A percentile compares a stretch with the other conserved stretches of the same genome.
Conservation (phyloP, 2,113 vertebrate genomes). For the Poecilia latipinna region DNA sequence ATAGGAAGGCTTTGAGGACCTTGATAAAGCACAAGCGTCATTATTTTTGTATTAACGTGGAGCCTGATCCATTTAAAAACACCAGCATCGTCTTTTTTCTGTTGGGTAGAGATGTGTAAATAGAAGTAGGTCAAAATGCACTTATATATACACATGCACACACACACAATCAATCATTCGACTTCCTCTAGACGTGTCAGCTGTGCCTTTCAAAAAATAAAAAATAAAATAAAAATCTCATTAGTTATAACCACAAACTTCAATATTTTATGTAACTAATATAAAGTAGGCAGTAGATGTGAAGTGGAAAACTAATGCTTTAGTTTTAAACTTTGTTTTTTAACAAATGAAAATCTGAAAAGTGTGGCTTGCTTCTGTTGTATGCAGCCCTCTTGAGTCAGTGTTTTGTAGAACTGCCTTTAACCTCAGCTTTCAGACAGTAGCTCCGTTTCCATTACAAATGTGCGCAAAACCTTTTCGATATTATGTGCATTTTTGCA, state of each 20-base stretch:
- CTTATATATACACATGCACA: neutral
- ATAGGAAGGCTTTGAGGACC: constrained; percentile 60
- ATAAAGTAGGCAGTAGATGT: neutral
- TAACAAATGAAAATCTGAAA: neutral
- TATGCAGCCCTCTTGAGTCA: no score
- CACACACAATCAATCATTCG: no score
- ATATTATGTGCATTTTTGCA: no score
- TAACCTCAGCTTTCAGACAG: no score
- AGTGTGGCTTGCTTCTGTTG: no score
- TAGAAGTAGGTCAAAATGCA: constrained; percentile 32
- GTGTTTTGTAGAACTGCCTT: no score
- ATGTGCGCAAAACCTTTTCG: no score
- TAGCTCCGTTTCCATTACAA: no score
- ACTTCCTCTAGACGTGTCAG: neutral
- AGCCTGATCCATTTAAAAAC: constrained; percentile 65
- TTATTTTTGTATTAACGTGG: constrained; percentile 63
- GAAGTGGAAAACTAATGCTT: neutral
- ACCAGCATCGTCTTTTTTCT: constrained; percentile 19
- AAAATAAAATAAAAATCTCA: neutral
- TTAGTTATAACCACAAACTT: neutral
- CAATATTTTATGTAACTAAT: neutral
- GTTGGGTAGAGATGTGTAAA: constrained; percentile 28
- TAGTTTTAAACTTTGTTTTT: neutral
- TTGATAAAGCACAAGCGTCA: constrained; percentile 51
- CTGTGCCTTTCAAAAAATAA: no score